phyloP scores from a whole-genome alignment of 2,888 invertebrate species.

The Crossocerus cetratus region DNA sequence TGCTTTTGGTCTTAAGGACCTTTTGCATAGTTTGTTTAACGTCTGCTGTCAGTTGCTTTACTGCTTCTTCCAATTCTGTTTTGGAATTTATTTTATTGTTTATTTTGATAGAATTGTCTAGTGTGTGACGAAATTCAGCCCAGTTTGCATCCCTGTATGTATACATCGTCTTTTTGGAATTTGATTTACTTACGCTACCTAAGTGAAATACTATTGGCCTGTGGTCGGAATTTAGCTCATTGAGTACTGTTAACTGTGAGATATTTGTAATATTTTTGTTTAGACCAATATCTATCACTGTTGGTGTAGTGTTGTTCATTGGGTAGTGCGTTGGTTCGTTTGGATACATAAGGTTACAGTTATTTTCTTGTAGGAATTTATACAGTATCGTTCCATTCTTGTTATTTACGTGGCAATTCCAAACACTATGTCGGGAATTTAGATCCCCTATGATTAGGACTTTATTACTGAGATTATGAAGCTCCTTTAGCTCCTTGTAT shows the following conservation, averaged over 20 bases:
- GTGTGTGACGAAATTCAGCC: background rate
- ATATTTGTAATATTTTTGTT: slow-evolving; percentile 52
- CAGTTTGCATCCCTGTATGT: no score
- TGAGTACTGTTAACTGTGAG: slow-evolving; percentile 22
- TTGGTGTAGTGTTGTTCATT: slow-evolving; percentile 48
- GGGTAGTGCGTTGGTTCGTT: slow-evolving; percentile 54
- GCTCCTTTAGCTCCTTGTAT: no score
- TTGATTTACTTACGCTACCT: no score
- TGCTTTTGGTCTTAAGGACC: slow-evolving; percentile 13
- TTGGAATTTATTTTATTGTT: slow-evolving; percentile 17
- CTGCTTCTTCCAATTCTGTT: slow-evolving; percentile 36
- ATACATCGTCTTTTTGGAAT: no score
- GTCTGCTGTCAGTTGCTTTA: slow-evolving; percentile 30
- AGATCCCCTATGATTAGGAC: slow-evolving; percentile 52
- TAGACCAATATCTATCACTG: slow-evolving; percentile 55
- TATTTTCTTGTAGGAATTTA: slow-evolving; percentile 39
- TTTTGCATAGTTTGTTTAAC: slow-evolving; percentile 28
- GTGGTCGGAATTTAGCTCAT: slow-evolving; percentile 56
- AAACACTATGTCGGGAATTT: slow-evolving; percentile 49
- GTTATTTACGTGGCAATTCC: slow-evolving; percentile 49
- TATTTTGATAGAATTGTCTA: slow-evolving; percentile 30
- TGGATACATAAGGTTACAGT: slow-evolving; percentile 44
- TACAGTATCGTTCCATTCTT: slow-evolving; percentile 37
- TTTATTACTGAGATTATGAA: slow-evolving; percentile 20
- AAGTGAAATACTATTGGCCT: slow-evolving; percentile 35